Evolutionary conservation across 64 coral and sea anemone genomes (phyloP).

Genomic region (Actinia tenebrosa): DNA sequence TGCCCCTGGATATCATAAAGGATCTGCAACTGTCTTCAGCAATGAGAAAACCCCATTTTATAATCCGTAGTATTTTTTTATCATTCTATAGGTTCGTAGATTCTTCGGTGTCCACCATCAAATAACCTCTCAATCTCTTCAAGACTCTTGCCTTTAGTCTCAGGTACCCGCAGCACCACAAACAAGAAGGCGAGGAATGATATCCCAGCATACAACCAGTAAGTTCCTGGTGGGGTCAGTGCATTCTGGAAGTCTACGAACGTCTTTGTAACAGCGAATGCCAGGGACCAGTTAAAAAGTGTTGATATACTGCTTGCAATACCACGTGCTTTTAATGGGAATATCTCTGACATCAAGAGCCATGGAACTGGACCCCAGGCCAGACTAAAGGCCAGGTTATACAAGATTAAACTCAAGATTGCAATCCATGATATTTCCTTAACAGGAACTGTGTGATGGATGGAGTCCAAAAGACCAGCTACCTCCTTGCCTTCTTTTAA

Average conservation of each 20-base stretch:
- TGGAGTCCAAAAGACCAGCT: slow-evolving; percentile 17
- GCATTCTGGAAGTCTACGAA: slow-evolving; percentile 25
- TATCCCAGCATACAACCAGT: slow-evolving; percentile 57
- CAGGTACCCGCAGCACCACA: slow-evolving; percentile 48
- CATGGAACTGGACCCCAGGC: slow-evolving; percentile 87
- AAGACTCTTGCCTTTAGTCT: slow-evolving; percentile 68
- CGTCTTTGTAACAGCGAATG: slow-evolving; percentile 70
- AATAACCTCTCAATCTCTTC: slow-evolving; percentile 61
- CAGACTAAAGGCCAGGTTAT: slow-evolving; percentile 41
- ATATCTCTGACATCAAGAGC: slow-evolving; percentile 70
- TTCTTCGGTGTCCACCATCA: neutral
- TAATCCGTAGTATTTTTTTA: neutral
- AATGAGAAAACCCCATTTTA: no score
- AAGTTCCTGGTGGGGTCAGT: slow-evolving; percentile 43
- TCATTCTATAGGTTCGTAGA: slow-evolving; percentile 2
- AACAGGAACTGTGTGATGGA: slow-evolving; percentile 48
- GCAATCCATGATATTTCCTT: slow-evolving; percentile 60
- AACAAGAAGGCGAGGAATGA: slow-evolving; percentile 33
- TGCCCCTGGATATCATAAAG: no score
- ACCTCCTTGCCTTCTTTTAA: neutral
- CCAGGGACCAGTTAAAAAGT: slow-evolving; percentile 29
- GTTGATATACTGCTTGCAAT: slow-evolving; percentile 45
- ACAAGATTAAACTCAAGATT: slow-evolving; percentile 47
- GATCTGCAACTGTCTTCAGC: no score
- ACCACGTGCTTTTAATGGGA: slow-evolving; percentile 68